Percentiles rank a stretch among this genome's conserved stretches.
Conservation (phyloP, 2,113 vertebrate species). For the Syngnathus floridae region DNA sequence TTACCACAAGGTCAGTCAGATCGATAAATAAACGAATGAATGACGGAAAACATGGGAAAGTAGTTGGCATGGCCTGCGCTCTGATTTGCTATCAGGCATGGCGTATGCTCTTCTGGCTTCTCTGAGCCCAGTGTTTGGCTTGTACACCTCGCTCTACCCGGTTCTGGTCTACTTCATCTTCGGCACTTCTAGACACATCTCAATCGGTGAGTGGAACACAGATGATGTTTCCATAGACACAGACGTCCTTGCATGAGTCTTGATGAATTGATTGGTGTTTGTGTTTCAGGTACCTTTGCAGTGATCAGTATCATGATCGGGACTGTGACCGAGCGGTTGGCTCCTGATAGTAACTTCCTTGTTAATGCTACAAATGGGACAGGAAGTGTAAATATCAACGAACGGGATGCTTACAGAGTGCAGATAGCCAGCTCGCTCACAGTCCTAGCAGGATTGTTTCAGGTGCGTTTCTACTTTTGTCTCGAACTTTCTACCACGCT, state of each 20-base stretch:
- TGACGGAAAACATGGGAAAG: no score
- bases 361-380: constrained; percentile 68
- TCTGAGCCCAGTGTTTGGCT: constrained; percentile 79
- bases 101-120: constrained; percentile 90
- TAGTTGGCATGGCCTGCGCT: no score
- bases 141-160: constrained; percentile 88
- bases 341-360: constrained; percentile 62
- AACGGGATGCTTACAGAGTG: constrained; percentile 63
- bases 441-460: constrained; percentile 78
- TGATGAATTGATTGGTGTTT: not conserved
- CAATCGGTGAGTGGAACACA: constrained; percentile 74
- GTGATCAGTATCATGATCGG: constrained; percentile 91
- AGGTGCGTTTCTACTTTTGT: constrained; percentile 63
- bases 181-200: constrained; percentile 89
- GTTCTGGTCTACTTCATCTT: constrained; percentile 89
- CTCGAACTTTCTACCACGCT: not conserved
- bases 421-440: constrained; percentile 77
- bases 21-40: no score
- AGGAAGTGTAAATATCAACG: constrained; percentile 18
- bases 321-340: constrained; percentile 76
- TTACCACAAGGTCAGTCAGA: constrained; percentile 77
- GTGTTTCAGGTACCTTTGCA: constrained; percentile 82
- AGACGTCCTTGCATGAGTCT: not conserved
- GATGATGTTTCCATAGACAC: not conserved
- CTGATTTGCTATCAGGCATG: constrained; percentile 65